Percentiles rank a stretch among this genome's conserved stretches.
Conservation (phyloP, 2,888 invertebrate species). For the Iselma pallidipennis region DNA sequence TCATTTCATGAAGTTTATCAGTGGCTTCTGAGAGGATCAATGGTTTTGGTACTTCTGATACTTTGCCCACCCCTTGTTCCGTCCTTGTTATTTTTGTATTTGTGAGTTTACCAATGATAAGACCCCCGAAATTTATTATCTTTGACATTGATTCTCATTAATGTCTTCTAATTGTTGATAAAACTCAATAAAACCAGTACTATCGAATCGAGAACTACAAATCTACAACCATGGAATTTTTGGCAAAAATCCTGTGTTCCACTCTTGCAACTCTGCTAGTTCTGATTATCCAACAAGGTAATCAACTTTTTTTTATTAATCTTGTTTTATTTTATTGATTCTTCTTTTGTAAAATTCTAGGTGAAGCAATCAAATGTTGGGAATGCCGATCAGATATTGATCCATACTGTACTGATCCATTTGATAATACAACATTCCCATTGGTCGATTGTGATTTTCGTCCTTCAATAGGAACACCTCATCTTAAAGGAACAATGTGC, state of each 20-base stretch:
- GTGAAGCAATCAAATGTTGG: constrained; percentile 82
- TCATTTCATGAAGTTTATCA: no score
- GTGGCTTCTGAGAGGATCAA: no score
- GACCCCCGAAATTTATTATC: no score
- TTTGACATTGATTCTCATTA: no score
- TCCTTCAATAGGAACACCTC: constrained; percentile 66
- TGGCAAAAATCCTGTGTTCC: constrained; percentile 19
- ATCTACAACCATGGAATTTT: constrained; percentile 12
- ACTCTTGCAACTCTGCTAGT: constrained; percentile 15
- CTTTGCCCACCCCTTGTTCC: no score
- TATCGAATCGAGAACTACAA: no score
- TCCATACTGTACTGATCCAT: constrained; percentile 90
- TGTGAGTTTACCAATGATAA: no score
- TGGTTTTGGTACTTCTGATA: no score
- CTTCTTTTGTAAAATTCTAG: constrained; percentile 50
- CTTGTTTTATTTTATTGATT: background rate
- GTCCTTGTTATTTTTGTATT: no score
- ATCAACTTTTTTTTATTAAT: constrained; percentile 9
- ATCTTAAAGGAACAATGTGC: constrained; percentile 80
- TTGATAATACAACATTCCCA: constrained; percentile 85
- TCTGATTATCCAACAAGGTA: constrained; percentile 19
- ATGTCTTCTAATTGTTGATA: no score
- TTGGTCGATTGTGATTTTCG: constrained; percentile 68
- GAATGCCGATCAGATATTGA: constrained; percentile 86
- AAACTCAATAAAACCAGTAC: no score